Percentiles rank a stretch among this genome's conserved stretches.
These are phyloP conservation scores for Rugalucina vietnamica DNA, from an alignment of 2,888 invertebrate species.

Conservation along the genomic window DNA sequence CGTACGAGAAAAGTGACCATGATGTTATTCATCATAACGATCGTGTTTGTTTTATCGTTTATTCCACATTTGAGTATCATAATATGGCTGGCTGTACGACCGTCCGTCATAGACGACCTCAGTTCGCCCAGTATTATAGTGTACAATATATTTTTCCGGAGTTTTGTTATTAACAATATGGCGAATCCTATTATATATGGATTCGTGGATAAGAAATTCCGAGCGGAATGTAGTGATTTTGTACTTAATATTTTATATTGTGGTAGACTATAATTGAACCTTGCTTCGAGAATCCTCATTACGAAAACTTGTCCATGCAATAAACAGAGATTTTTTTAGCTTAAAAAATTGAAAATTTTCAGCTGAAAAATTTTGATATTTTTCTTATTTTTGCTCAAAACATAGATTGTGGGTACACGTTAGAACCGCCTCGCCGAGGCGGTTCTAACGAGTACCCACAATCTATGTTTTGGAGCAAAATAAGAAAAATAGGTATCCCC, in stretches of 20 bases:
- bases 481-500: too few relatives aligned
- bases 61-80: conserved; percentile 68
- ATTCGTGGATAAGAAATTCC: conserved; percentile 71
- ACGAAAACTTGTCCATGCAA: too few relatives aligned
- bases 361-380: too few relatives aligned
- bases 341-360: too few relatives aligned
- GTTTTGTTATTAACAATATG: conserved; percentile 73
- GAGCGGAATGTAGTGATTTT: conserved; percentile 62
- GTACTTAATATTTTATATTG: neutral
- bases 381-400: too few relatives aligned
- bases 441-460: too few relatives aligned
- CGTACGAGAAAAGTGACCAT: conserved; percentile 67
- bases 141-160: conserved; percentile 67
- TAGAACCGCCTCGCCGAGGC: too few relatives aligned
- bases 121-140: conserved; percentile 44
- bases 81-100: conserved; percentile 55
- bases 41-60: conserved; percentile 71
- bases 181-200: conserved; percentile 74
- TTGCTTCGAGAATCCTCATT: too few relatives aligned
- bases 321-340: too few relatives aligned
- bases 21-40: conserved; percentile 69
- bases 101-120: conserved; percentile 48
- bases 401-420: too few relatives aligned
- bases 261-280: too few relatives aligned
- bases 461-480: too few relatives aligned